Percentiles rank a stretch among this genome's conserved stretches.
Conservation (phyloP, 2,888 invertebrate genomes). For the Tholera decimalis region DNA sequence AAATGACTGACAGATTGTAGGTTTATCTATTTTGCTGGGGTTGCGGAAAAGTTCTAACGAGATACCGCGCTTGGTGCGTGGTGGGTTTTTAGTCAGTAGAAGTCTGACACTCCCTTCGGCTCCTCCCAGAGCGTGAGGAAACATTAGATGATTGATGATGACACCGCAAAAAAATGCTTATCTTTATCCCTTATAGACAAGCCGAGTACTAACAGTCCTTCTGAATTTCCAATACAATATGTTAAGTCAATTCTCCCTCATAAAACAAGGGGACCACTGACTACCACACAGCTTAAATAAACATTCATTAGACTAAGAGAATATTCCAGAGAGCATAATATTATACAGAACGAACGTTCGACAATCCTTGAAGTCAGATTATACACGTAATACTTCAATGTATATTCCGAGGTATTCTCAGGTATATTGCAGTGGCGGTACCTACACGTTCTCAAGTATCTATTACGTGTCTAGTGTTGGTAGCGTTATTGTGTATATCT, state of each 20-base stretch:
- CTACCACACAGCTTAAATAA: slow-evolving; percentile 34
- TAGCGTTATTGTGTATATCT: slow-evolving; percentile 38
- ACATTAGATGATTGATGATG: too few species aligned
- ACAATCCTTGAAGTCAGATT: slow-evolving; percentile 46
- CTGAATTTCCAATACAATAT: slow-evolving; percentile 9
- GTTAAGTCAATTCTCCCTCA: background rate
- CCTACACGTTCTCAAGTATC: slow-evolving; percentile 47
- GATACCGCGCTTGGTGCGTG: too few species aligned
- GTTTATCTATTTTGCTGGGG: too few species aligned
- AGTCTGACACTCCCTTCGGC: too few species aligned
- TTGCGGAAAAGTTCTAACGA: too few species aligned
- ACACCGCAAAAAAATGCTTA: too few species aligned
- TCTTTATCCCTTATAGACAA: too few species aligned
- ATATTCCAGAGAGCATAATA: slow-evolving; percentile 45
- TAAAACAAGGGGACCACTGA: slow-evolving; percentile 2
- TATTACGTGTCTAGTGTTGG: slow-evolving; percentile 44
- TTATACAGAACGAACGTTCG: slow-evolving; percentile 34
- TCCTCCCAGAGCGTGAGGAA: too few species aligned
- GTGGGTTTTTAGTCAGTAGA: too few species aligned
- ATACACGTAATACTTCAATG: slow-evolving; percentile 28
- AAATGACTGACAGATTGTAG: background rate
- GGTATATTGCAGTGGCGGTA: slow-evolving; percentile 36
- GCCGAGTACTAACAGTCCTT: background rate
- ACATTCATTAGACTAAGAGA: slow-evolving; percentile 51
- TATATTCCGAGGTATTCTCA: slow-evolving; percentile 30